Evolutionary conservation across 2,888 invertebrate genomes (phyloP).

Genomic region (Aromia moschata): DNA sequence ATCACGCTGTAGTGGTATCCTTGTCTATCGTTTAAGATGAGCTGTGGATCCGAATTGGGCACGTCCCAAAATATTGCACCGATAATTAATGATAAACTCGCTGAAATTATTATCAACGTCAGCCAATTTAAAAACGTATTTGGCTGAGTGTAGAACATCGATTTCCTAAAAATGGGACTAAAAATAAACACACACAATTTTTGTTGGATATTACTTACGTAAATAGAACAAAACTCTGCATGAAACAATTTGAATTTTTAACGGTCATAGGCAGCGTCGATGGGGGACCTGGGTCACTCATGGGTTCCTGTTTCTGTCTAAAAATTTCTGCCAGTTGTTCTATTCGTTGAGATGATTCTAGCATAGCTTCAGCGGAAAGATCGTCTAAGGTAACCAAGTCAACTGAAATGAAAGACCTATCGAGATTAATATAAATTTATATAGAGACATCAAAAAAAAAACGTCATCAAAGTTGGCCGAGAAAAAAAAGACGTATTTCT

Average conservation of each 20-base stretch:
- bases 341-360: conserved; percentile 93
- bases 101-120: conserved; percentile 80
- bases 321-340: conserved; percentile 88
- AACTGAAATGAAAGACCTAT: conserved; percentile 68
- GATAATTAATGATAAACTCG: conserved; percentile 82
- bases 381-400: conserved; percentile 94
- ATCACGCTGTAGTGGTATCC: conserved; percentile 89
- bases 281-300: conserved; percentile 81
- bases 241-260: conserved; percentile 71
- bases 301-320: conserved; percentile 71
- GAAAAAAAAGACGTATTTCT: no score
- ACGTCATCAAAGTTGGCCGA: no score
- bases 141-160: conserved; percentile 84
- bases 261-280: conserved; percentile 76
- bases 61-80: conserved; percentile 93
- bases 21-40: conserved; percentile 76
- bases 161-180: conserved; percentile 65
- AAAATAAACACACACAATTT: neutral
- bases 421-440: neutral
- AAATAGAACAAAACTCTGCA: conserved; percentile 76
- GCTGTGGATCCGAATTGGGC: conserved; percentile 77
- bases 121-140: conserved; percentile 83
- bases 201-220: conserved; percentile 63
- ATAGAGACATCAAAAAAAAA: no score
- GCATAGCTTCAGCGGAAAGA: conserved; percentile 91